Conservation (phyloP, 1,140 invertebrate genomes). For the Oscheius sp. region DNA sequence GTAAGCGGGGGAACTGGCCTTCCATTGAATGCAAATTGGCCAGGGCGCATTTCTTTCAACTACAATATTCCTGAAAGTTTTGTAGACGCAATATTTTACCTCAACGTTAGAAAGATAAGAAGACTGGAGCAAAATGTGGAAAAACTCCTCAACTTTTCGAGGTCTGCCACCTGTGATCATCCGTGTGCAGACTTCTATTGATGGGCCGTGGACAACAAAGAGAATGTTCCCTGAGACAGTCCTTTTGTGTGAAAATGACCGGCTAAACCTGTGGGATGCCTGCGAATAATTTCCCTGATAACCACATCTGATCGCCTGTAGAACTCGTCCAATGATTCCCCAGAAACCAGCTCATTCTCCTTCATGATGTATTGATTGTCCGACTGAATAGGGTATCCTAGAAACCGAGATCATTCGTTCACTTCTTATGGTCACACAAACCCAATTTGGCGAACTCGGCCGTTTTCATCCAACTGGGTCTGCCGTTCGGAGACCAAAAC, state of each 20-base stretch:
- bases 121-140: slow-evolving; percentile 30
- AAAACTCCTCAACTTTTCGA: slow-evolving; percentile 37
- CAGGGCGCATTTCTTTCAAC: neutral
- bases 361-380: slow-evolving; percentile 71
- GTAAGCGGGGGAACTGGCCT: neutral
- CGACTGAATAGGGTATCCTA: slow-evolving; percentile 75
- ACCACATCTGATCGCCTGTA: slow-evolving; percentile 27
- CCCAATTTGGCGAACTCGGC: slow-evolving; percentile 69
- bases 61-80: neutral
- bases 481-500: slow-evolving; percentile 72
- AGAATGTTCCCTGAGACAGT: slow-evolving; percentile 27
- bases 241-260: neutral
- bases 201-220: slow-evolving; percentile 35
- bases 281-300: slow-evolving; percentile 7
- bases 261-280: slow-evolving; percentile 12
- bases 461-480: slow-evolving; percentile 30
- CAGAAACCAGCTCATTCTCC: slow-evolving; percentile 65
- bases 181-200: slow-evolving; percentile 34
- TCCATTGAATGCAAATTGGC: neutral
- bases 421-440: too few relatives aligned
- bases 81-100: neutral
- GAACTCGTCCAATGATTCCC: slow-evolving; percentile 20
- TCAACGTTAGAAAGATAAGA: slow-evolving; percentile 33
- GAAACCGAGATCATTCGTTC: neutral
- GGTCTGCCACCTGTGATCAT: slow-evolving; percentile 29